phyloP scores from a whole-genome alignment of 2,888 invertebrate genomes.

The Taphrorychus bicolor region DNA sequence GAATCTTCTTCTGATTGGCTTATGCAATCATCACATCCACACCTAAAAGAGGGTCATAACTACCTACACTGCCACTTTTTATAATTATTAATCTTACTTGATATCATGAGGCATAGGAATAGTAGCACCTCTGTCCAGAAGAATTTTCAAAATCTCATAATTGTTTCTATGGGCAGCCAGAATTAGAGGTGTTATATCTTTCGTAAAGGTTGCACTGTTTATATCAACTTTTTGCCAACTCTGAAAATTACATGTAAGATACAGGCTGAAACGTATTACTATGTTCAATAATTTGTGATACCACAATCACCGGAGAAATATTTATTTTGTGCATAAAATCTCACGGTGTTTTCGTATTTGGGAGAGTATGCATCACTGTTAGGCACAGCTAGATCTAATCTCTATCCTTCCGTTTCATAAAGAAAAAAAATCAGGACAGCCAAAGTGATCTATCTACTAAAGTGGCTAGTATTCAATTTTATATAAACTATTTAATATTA shows the following conservation, averaged over 20 bases:
- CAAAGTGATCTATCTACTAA: too few relatives aligned
- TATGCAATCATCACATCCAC: slow-evolving; percentile 90
- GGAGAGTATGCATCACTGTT: too few relatives aligned
- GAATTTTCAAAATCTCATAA: slow-evolving; percentile 93
- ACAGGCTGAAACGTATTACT: not conserved
- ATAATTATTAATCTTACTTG: slow-evolving; percentile 60
- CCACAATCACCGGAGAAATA: too few relatives aligned
- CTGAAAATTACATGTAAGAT: slow-evolving; percentile 56
- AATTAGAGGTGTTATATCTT: slow-evolving; percentile 92
- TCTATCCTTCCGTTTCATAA: too few relatives aligned
- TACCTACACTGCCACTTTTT: not conserved
- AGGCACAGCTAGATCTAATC: too few relatives aligned
- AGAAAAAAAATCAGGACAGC: too few relatives aligned
- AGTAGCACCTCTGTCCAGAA: slow-evolving; percentile 91
- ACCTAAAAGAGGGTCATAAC: too few relatives aligned
- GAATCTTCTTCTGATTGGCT: slow-evolving; percentile 76
- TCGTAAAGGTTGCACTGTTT: slow-evolving; percentile 84
- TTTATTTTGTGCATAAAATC: too few relatives aligned
- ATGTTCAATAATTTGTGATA: too few relatives aligned
- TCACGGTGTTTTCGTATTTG: too few relatives aligned
- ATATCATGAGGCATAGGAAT: slow-evolving; percentile 90
- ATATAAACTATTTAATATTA: too few relatives aligned
- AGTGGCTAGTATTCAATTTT: too few relatives aligned
- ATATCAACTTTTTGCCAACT: slow-evolving; percentile 89
- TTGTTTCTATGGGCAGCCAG: slow-evolving; percentile 94